Conservation (phyloP, 2,113 vertebrate genomes). For the Poeciliopsis turrubarensis region DNA sequence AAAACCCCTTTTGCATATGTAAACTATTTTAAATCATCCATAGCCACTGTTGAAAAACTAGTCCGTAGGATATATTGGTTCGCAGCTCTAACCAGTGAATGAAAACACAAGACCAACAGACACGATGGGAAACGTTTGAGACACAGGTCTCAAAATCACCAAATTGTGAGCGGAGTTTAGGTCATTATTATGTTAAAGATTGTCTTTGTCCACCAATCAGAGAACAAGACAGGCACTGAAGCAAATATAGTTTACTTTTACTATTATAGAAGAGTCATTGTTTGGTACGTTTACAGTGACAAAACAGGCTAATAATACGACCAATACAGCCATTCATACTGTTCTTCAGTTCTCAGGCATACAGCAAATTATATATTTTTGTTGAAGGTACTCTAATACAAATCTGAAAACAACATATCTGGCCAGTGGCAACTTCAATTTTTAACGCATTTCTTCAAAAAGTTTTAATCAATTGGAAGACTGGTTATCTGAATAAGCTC, state of each 20-base stretch:
- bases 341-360: slow-evolving; percentile 10
- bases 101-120: too few relatives aligned
- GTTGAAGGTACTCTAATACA: background rate
- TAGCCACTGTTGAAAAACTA: too few relatives aligned
- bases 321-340: slow-evolving; percentile 20
- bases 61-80: too few relatives aligned
- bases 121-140: too few relatives aligned
- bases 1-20: too few relatives aligned
- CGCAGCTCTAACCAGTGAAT: too few relatives aligned
- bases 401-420: background rate
- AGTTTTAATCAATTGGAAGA: slow-evolving; percentile 27
- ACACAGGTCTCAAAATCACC: too few relatives aligned
- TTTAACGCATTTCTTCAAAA: background rate
- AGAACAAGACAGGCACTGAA: background rate
- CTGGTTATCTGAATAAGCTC: background rate
- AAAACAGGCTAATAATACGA: slow-evolving; percentile 3
- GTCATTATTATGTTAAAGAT: background rate
- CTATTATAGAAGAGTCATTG: slow-evolving; percentile 23
- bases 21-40: too few relatives aligned
- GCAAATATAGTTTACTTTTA: slow-evolving; percentile 39
- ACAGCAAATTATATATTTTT: background rate
- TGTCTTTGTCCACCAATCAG: background rate
- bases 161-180: background rate
- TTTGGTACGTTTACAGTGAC: slow-evolving; percentile 41
- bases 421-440: background rate